A percentile compares a stretch with the other conserved stretches of the same genome.
phyloP scores from a whole-genome alignment of 2,888 invertebrate species.

The Bugulina stolonifera region DNA sequence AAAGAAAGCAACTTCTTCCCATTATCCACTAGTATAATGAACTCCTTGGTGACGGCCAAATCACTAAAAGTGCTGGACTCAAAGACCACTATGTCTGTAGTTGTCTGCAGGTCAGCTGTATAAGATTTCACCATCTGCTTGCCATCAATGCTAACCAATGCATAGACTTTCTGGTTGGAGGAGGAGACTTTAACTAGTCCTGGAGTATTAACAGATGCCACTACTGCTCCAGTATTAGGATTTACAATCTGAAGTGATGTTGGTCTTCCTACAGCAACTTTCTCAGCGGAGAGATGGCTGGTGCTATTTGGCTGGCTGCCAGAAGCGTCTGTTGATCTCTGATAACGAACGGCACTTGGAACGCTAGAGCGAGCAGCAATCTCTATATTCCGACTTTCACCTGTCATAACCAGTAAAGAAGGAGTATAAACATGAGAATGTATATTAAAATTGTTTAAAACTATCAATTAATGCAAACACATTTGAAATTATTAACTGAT shows the following conservation, averaged over 20 bases:
- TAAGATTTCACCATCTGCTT: neutral
- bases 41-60: neutral
- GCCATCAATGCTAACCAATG: neutral
- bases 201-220: neutral
- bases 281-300: neutral
- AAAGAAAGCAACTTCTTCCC: neutral
- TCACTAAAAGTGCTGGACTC: neutral
- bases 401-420: neutral
- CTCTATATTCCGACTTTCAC: neutral
- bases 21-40: neutral
- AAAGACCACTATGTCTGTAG: neutral
- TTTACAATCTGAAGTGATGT: neutral
- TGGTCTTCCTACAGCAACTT: neutral
- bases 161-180: neutral
- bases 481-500: too few species aligned
- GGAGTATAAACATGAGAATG: too few species aligned
- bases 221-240: neutral
- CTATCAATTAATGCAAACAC: too few species aligned
- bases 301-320: neutral
- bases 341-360: neutral
- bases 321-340: neutral
- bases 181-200: neutral
- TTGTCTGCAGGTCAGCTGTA: neutral
- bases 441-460: too few species aligned
- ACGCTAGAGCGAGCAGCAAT: neutral